A percentile compares a stretch with the other conserved stretches of the same genome.
Evolutionary conservation across 2,888 invertebrate genomes (phyloP).

Genomic region (Mythimna ferrago): DNA sequence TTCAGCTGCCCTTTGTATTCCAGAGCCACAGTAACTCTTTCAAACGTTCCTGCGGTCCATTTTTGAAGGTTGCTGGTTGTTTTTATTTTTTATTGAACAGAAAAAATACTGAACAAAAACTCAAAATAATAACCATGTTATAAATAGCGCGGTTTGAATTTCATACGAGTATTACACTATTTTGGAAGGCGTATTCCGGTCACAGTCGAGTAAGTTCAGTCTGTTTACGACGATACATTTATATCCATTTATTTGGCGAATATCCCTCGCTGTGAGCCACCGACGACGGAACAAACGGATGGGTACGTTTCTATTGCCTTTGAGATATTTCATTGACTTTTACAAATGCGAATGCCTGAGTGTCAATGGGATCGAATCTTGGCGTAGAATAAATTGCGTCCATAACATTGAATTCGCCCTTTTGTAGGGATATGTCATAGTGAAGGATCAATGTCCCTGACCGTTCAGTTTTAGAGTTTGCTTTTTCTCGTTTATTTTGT

Average conservation of each 20-base stretch:
- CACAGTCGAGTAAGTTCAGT: slow-evolving; percentile 66
- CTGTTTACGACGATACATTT: slow-evolving; percentile 73
- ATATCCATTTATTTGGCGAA: slow-evolving; percentile 78
- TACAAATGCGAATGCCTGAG: slow-evolving; percentile 75
- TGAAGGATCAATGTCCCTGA: slow-evolving; percentile 20
- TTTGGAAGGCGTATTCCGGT: slow-evolving; percentile 62
- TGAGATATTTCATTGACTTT: slow-evolving; percentile 80
- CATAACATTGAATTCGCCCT: slow-evolving; percentile 60
- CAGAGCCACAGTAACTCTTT: too few relatives aligned
- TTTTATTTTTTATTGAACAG: slow-evolving; percentile 3
- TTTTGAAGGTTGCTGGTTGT: too few relatives aligned
- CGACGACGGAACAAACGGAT: slow-evolving; percentile 72
- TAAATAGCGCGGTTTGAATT: slow-evolving; percentile 47
- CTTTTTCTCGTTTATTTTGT: slow-evolving; percentile 8
- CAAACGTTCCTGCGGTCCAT: too few relatives aligned
- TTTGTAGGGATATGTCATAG: slow-evolving; percentile 52
- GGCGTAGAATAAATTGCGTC: slow-evolving; percentile 62
- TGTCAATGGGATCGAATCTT: slow-evolving; percentile 69
- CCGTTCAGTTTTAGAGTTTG: slow-evolving; percentile 11
- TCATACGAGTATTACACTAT: slow-evolving; percentile 47
- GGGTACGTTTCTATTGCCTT: slow-evolving; percentile 78
- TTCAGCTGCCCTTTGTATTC: too few relatives aligned
- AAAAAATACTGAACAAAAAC: slow-evolving; percentile 6
- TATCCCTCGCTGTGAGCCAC: slow-evolving; percentile 72
- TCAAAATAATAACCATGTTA: slow-evolving; percentile 33